Conservation (phyloP, 2,113 vertebrate species). For the Pitta sordida region DNA sequence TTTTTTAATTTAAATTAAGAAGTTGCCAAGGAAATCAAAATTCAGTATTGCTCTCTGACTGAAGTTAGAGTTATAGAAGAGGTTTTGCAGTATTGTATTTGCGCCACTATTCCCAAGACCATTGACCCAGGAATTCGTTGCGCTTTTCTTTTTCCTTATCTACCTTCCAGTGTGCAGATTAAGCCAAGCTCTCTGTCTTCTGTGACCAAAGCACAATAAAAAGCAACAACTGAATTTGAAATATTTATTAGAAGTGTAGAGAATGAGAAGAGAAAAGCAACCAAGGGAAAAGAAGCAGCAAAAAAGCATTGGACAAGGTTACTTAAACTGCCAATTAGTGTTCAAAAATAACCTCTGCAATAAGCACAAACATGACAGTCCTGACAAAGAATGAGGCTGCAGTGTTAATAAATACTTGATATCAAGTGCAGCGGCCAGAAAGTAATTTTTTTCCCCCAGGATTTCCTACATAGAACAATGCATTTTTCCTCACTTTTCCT, state of each 20-base stretch:
- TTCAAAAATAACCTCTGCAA: conserved; percentile 35
- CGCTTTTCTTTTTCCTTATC: neutral
- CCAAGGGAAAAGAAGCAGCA: conserved; percentile 32
- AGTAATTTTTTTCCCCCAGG: neutral
- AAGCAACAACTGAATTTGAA: conserved; percentile 48
- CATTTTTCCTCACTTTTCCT: neutral
- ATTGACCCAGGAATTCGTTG: neutral
- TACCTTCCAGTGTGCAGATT: conserved; percentile 1
- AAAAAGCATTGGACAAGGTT: conserved; percentile 43
- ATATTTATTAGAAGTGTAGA: conserved; percentile 43
- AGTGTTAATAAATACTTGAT: neutral
- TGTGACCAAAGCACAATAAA: conserved; percentile 39
- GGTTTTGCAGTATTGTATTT: neutral
- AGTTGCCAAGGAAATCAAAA: neutral
- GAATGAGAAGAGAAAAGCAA: conserved; percentile 27
- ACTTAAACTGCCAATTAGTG: conserved; percentile 52
- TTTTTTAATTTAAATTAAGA: neutral
- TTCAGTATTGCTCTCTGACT: neutral
- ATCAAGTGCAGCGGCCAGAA: neutral
- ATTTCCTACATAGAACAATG: neutral
- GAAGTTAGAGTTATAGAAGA: neutral
- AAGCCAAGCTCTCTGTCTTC: conserved; percentile 1
- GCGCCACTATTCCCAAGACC: neutral
- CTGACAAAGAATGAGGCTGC: neutral
- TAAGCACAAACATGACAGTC: conserved; percentile 8